Conservation (phyloP, 2,888 invertebrate species). For the Thera britannica region DNA sequence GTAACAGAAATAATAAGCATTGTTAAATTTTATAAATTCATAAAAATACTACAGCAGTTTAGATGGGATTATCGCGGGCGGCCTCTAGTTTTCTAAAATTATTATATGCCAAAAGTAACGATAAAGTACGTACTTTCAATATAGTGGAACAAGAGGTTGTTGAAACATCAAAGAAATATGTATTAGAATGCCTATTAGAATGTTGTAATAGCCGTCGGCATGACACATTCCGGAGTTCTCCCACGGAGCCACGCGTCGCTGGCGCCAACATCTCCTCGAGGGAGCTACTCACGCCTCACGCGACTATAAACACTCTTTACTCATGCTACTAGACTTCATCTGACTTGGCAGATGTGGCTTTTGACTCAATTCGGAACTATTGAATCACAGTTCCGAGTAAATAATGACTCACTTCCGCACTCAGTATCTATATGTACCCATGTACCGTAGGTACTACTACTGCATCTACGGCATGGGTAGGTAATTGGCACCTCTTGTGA, state of each 20-base stretch:
- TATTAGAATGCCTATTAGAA: background rate
- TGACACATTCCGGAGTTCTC: constrained; percentile 45
- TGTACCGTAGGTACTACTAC: constrained; percentile 10
- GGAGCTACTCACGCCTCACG: constrained; percentile 16
- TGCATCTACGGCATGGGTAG: constrained; percentile 43
- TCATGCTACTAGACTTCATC: constrained; percentile 42
- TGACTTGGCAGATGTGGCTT: constrained; percentile 41
- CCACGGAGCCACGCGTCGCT: constrained; percentile 42
- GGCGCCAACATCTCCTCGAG: constrained; percentile 29
- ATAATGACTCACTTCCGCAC: constrained; percentile 74
- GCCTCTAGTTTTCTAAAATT: too few species aligned
- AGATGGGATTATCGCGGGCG: too few species aligned
- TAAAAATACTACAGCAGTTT: too few species aligned
- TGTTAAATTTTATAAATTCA: too few species aligned
- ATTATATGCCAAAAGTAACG: too few species aligned
- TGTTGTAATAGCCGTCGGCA: background rate
- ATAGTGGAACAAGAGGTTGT: too few species aligned
- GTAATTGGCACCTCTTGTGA: constrained; percentile 47
- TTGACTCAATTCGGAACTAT: constrained; percentile 70
- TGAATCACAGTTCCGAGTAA: constrained; percentile 76
- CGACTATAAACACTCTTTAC: constrained; percentile 49
- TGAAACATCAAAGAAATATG: too few species aligned
- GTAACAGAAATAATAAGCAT: too few species aligned
- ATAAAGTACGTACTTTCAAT: too few species aligned
- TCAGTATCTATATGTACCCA: constrained; percentile 14